Base-by-base conservation (phyloP, 2,888 invertebrate genomes). In the Scrobipalpa costella region DNA sequence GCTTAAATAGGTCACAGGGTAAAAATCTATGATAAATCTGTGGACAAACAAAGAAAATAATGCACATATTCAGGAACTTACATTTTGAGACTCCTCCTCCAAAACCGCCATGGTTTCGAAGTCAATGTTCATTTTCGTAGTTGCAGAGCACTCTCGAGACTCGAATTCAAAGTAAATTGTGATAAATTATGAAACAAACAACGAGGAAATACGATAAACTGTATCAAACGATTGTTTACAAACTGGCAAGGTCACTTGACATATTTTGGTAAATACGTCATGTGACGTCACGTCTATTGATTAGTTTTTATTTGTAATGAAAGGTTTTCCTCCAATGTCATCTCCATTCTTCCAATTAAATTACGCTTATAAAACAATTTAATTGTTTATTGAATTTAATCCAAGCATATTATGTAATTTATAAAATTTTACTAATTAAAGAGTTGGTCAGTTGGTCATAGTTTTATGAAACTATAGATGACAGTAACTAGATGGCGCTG, bases 211-310 rank as follows among this genome's bases (percentile, higher is more conserved):
- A 66, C 73, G 72, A 76, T 80, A 76, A 76, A 75, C 71, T 77
- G 69, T 77, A 86, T 85, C 92, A 93, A 93, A 93, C 77, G 67
- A 70, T 92, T 94, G 94, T 95, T 95, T 95, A 94, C 94, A 94
- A 95, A 94, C 94, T 94, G 86, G 93, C 94, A 94, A 94, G 94
- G 94, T 94, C 94, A 94, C 91, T 88, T 91, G 88, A 86, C 87
- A 87, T 87, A 87, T 86, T 88, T 86, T 86, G 80, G 84, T 86
- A 81, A 79, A 81, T 63, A 69, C 83, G 86, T 85, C 80, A 82
- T 60, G 63, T 75, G 73, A 78, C 76, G 75, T 75, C 77, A 77
- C 68, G 69, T 38, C 58, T 59, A 61, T 61, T 64, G 64, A 64
- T 61, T 38, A 7, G 11, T 52, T 50, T 61, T 34, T 17, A 38